Percentiles rank a stretch among this genome's conserved stretches.
Conservation (phyloP, 2,113 vertebrate genomes). For the Narcine bancroftii region DNA sequence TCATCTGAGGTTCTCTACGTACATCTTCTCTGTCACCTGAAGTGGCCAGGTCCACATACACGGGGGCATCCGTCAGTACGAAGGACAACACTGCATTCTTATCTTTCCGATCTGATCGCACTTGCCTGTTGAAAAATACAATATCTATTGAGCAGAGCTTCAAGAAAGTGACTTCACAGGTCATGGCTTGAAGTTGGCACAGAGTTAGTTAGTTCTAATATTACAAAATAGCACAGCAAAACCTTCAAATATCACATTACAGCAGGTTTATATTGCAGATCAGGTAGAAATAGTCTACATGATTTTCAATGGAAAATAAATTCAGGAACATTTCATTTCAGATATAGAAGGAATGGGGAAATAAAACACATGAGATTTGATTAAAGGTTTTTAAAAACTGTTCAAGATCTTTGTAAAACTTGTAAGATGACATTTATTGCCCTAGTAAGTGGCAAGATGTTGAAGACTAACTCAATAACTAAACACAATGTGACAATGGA, state of each 20-base stretch:
- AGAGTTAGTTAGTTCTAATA: neutral
- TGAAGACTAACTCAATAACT: neutral
- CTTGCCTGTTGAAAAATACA: constrained; percentile 66
- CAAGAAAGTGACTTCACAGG: neutral
- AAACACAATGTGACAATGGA: neutral
- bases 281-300: neutral
- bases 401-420: neutral
- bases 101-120: constrained; percentile 83
- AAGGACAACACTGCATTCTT: constrained; percentile 90
- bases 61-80: constrained; percentile 80
- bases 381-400: neutral
- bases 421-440: neutral
- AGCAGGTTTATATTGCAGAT: too few relatives aligned
- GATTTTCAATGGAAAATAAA: neutral
- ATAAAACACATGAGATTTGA: neutral
- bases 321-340: neutral
- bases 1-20: constrained; percentile 41
- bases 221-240: neutral
- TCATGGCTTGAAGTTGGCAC: neutral
- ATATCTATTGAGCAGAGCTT: neutral
- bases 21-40: constrained; percentile 89
- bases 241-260: neutral
- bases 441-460: neutral
- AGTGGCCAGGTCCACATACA: constrained; percentile 71
- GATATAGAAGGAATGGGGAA: neutral